phyloP scores from a whole-genome alignment of 1,140 invertebrate species.

The Drosophila sulfurigaster region DNA sequence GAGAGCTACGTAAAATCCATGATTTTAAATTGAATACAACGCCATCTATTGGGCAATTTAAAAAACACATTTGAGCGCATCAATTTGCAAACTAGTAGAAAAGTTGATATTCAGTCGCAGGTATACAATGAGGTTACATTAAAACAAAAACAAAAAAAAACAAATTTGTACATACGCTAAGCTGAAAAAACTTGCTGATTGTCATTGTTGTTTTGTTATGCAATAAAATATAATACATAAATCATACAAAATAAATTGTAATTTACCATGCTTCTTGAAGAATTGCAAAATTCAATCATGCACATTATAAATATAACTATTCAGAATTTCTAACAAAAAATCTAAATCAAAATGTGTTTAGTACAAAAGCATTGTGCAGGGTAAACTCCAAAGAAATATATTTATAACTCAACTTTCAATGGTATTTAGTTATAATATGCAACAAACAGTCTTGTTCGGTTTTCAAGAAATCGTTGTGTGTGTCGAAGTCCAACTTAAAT shows the following conservation, averaged over 20 bases:
- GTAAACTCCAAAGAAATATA: constrained; percentile 31
- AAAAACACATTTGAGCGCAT: constrained; percentile 43
- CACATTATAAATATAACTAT: constrained; percentile 40
- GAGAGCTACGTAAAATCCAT: constrained; percentile 69
- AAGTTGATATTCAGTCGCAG: constrained; percentile 76
- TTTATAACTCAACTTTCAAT: not conserved
- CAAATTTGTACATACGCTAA: constrained; percentile 76
- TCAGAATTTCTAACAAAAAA: constrained; percentile 3
- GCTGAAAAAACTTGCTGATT: constrained; percentile 84
- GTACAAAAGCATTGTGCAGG: constrained; percentile 75
- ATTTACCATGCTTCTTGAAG: constrained; percentile 63
- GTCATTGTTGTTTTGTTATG: constrained; percentile 60
- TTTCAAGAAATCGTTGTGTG: constrained; percentile 63
- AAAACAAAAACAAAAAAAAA: constrained; percentile 16
- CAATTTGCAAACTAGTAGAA: constrained; percentile 8
- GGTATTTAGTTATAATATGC: constrained; percentile 29
- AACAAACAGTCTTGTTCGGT: constrained; percentile 54
- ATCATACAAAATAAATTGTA: constrained; percentile 32
- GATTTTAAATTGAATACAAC: not conserved
- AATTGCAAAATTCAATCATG: constrained; percentile 84
- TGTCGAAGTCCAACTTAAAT: constrained; percentile 17
- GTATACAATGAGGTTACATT: constrained; percentile 78
- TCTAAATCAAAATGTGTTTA: constrained; percentile 29
- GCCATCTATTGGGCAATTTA: constrained; percentile 3
- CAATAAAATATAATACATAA: constrained; percentile 16